Percentiles rank a stretch among this genome's conserved stretches.
phyloP scores from a whole-genome alignment of 1,140 invertebrate genomes.

The Chironomus tepperi region DNA sequence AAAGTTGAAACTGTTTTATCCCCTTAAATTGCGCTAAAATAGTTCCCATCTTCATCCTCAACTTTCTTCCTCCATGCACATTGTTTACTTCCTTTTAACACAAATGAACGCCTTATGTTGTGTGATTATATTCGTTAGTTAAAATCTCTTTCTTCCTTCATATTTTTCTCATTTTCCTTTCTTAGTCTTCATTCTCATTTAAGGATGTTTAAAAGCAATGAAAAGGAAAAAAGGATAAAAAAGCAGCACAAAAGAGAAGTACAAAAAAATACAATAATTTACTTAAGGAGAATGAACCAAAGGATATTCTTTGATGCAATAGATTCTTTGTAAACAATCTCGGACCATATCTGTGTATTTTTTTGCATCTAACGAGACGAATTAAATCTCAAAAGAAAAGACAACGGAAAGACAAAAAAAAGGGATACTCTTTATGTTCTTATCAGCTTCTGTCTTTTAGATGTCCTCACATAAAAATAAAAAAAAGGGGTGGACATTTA shows the following conservation, averaged over 20 bases:
- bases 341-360: not conserved
- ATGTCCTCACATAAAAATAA: too few relatives aligned
- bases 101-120: not conserved
- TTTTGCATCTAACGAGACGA: slow-evolving; percentile 1
- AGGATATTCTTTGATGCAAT: not conserved
- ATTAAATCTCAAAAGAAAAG: not conserved
- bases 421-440: slow-evolving; percentile 1
- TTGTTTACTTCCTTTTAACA: not conserved
- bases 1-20: too few relatives aligned
- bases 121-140: not conserved
- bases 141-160: not conserved
- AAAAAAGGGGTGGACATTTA: too few relatives aligned
- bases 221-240: not conserved
- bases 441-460: not conserved
- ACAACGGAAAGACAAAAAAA: not conserved
- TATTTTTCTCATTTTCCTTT: not conserved
- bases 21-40: too few relatives aligned
- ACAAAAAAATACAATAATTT: slow-evolving; percentile 2
- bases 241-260: not conserved
- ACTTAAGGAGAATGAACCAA: not conserved
- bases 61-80: too few relatives aligned
- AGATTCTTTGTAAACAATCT: not conserved
- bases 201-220: not conserved
- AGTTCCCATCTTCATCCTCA: too few relatives aligned
- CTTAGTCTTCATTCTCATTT: not conserved